Evolutionary conservation across 2,888 invertebrate species (phyloP).

Genomic region (Chrysina gloriosa): DNA sequence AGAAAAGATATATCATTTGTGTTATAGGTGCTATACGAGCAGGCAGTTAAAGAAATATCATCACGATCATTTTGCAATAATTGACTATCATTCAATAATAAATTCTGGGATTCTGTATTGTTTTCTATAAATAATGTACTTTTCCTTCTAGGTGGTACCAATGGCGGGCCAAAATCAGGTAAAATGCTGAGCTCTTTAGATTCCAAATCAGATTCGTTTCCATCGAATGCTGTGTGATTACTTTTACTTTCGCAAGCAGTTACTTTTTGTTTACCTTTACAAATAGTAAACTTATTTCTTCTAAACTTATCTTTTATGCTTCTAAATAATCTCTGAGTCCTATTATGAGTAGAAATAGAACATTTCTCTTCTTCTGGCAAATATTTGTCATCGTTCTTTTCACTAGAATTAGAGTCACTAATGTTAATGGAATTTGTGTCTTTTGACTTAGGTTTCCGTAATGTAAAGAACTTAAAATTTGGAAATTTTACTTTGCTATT

Average conservation of each 20-base stretch:
- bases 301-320: conserved; percentile 42
- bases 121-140: conserved; percentile 10
- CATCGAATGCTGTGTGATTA: conserved; percentile 24
- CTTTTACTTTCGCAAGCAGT: conserved; percentile 34
- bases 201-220: conserved; percentile 18
- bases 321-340: conserved; percentile 44
- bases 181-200: conserved; percentile 13
- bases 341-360: conserved; percentile 41
- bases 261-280: conserved; percentile 42
- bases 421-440: conserved; percentile 19
- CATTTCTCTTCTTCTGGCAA: conserved; percentile 38
- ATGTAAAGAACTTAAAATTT: conserved; percentile 27
- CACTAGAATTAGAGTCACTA: conserved; percentile 26
- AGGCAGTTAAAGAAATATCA: conserved; percentile 25
- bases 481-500: conserved; percentile 19
- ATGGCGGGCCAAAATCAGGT: conserved; percentile 36
- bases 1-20: conserved; percentile 7
- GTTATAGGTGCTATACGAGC: conserved; percentile 23
- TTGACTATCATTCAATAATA: conserved; percentile 21
- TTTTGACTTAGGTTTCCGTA: conserved; percentile 28
- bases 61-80: conserved; percentile 7
- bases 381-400: conserved; percentile 26
- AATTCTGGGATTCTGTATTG: conserved; percentile 1
- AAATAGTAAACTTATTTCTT: conserved; percentile 46
- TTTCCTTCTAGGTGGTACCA: conserved; percentile 44